These are phyloP conservation scores for Sciurus carolinensis DNA, from an alignment of 2,797 vertebrate genomes.

Conservation along the genomic window DNA sequence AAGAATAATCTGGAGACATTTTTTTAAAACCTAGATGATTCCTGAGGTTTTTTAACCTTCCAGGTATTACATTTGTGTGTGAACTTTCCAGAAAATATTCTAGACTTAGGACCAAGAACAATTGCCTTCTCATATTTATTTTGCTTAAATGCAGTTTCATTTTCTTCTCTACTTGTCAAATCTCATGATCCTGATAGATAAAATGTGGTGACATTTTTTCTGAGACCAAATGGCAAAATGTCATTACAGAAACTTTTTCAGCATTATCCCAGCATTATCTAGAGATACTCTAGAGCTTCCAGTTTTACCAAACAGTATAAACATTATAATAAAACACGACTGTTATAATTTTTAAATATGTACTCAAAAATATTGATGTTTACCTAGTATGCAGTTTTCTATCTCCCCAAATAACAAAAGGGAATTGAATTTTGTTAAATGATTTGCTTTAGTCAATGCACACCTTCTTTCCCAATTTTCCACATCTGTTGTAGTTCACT, in stretches of 20 bases:
- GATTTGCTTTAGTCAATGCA: neutral
- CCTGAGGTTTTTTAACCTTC: neutral
- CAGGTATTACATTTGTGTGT: neutral
- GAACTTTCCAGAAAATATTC: constrained; percentile 33
- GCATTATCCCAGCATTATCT: neutral
- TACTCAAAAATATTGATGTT: constrained; percentile 27
- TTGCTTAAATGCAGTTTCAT: neutral
- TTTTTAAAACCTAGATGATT: constrained; percentile 7
- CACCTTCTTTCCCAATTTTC: neutral
- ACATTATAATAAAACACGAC: constrained; percentile 29
- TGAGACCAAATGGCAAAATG: neutral
- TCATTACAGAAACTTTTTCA: neutral
- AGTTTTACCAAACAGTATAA: neutral
- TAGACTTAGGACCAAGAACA: neutral
- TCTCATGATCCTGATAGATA: neutral
- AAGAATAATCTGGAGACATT: neutral
- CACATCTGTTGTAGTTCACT: neutral
- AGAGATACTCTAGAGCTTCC: neutral
- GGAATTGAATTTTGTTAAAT: neutral
- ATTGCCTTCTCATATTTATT: neutral
- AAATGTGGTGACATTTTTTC: constrained; percentile 29
- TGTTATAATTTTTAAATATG: neutral
- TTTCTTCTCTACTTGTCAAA: constrained; percentile 25
- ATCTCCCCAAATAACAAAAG: constrained; percentile 29
- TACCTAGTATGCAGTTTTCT: constrained; percentile 25